Evolutionary conservation across 1,140 invertebrate genomes (phyloP).

Genomic region (Camponotus vicinus): DNA sequence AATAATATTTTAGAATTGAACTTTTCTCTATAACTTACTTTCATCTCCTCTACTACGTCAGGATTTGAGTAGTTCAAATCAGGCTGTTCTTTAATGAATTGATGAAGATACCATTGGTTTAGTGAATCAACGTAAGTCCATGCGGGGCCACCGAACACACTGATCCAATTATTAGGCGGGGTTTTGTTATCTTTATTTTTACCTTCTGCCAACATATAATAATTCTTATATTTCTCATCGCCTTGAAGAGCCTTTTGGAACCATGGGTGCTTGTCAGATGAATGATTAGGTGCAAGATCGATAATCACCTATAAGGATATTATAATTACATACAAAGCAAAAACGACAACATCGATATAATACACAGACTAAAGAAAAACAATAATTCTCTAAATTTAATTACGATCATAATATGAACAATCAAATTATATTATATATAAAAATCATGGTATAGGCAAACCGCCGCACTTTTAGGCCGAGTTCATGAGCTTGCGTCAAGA

Average conservation of each 20-base stretch:
- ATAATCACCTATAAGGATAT: conserved; percentile 77
- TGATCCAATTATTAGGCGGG: conserved; percentile 89
- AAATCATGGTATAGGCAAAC: conserved; percentile 64
- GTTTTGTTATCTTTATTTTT: conserved; percentile 61
- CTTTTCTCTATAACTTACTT: conserved; percentile 70
- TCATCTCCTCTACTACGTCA: conserved; percentile 86
- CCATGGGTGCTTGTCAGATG: conserved; percentile 91
- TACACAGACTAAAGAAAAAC: background rate
- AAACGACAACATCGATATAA: background rate
- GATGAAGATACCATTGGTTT: conserved; percentile 85
- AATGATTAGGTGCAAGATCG: conserved; percentile 89
- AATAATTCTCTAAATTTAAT: background rate
- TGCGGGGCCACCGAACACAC: conserved; percentile 84
- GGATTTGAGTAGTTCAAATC: conserved; percentile 88
- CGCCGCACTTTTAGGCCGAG: conserved; percentile 84
- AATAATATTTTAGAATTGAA: background rate
- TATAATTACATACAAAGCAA: background rate
- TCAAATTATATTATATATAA: background rate
- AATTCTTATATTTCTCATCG: conserved; percentile 88
- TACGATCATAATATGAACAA: background rate
- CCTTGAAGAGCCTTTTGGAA: conserved; percentile 88
- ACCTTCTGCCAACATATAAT: conserved; percentile 90
- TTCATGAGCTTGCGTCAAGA: conserved; percentile 83
- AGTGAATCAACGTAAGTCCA: conserved; percentile 85
- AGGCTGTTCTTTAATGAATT: conserved; percentile 87